Percentiles rank a stretch among this genome's conserved stretches.
These are phyloP conservation scores for Prosopocoilus inquinatus DNA, from an alignment of 2,888 invertebrate genomes.

Conservation along the genomic window DNA sequence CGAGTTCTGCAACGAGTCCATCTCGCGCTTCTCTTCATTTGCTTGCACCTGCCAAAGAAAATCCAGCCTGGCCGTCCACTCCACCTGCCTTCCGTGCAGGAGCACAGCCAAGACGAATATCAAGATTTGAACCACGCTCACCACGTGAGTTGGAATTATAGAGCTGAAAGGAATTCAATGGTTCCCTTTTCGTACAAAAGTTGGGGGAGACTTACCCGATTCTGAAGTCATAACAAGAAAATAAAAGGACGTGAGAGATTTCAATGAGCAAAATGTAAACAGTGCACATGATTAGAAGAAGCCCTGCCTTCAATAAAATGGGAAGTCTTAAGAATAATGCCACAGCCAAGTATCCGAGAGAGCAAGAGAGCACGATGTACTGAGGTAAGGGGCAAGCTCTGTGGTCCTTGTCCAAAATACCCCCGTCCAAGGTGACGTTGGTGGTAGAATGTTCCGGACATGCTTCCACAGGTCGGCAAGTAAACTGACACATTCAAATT, in stretches of 20 bases:
- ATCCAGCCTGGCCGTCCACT: slow-evolving; percentile 86
- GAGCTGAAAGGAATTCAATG: slow-evolving; percentile 50
- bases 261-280: slow-evolving; percentile 79
- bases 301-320: slow-evolving; percentile 75
- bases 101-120: slow-evolving; percentile 81
- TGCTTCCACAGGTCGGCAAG: slow-evolving; percentile 57
- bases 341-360: slow-evolving; percentile 80
- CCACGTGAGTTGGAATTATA: slow-evolving; percentile 74
- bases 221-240: slow-evolving; percentile 77
- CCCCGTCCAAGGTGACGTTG: slow-evolving; percentile 54
- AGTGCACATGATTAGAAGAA: slow-evolving; percentile 75
- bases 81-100: slow-evolving; percentile 80
- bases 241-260: slow-evolving; percentile 75
- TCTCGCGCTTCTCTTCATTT: slow-evolving; percentile 86
- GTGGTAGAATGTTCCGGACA: slow-evolving; percentile 54
- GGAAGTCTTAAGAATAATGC: slow-evolving; percentile 82
- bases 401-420: slow-evolving; percentile 57
- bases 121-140: slow-evolving; percentile 75
- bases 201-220: slow-evolving; percentile 61
- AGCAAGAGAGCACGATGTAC: slow-evolving; percentile 82
- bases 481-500: slow-evolving; percentile 55
- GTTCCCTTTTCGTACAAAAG: background rate
- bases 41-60: slow-evolving; percentile 84
- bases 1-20: slow-evolving; percentile 89
- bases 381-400: slow-evolving; percentile 81